Percentiles rank a stretch among this genome's conserved stretches.
Conservation (phyloP, 2,797 vertebrate genomes). For the Perodicticus potto region DNA sequence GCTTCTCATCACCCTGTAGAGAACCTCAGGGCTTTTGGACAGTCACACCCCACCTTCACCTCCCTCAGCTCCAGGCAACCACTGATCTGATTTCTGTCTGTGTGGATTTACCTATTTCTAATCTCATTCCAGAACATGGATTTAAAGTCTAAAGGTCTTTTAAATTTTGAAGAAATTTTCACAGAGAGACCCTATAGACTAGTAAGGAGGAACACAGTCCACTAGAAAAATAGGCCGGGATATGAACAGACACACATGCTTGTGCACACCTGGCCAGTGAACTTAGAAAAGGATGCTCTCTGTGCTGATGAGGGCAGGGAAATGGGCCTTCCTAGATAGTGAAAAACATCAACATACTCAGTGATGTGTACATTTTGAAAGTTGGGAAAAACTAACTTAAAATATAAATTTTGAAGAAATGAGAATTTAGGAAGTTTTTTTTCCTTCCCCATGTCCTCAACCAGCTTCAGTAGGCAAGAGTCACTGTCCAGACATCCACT, state of each 20-base stretch:
- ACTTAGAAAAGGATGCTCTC: not conserved
- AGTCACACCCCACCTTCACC: accelerated
- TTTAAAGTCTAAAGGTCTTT: not conserved
- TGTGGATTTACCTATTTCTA: not conserved
- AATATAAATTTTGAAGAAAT: not conserved
- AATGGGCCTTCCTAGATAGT: not conserved
- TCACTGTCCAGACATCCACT: not conserved
- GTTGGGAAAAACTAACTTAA: too few species aligned
- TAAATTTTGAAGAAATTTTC: not conserved
- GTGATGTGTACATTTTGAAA: too few species aligned
- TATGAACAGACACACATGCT: not conserved
- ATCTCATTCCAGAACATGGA: not conserved
- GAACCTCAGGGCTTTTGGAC: not conserved
- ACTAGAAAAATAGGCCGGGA: not conserved
- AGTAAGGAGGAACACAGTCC: not conserved
- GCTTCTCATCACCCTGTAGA: too few species aligned
- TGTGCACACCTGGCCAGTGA: not conserved
- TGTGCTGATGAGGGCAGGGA: not conserved
- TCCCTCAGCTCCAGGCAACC: too few species aligned
- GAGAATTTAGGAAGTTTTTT: too few species aligned
- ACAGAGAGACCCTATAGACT: not conserved
- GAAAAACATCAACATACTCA: too few species aligned
- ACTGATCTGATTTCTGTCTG: not conserved
- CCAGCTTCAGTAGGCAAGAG: not conserved
- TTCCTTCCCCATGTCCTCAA: not conserved